Conservation (phyloP, 2,797 vertebrate genomes). For the Glossophaga mutica region DNA sequence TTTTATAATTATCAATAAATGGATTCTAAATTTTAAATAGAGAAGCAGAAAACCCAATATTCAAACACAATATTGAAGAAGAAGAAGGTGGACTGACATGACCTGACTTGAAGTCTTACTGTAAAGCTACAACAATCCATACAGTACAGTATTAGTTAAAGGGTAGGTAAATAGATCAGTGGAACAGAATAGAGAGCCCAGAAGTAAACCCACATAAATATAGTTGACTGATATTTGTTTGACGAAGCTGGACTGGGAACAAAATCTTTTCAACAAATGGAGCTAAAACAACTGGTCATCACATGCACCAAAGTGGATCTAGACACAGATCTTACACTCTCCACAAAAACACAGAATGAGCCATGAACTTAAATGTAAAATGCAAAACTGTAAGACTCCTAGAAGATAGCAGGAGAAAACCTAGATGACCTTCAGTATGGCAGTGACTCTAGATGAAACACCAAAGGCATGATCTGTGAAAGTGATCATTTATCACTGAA, state of each 20-base stretch:
- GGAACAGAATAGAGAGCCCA: background rate
- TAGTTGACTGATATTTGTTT: background rate
- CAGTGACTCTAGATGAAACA: background rate
- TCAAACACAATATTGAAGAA: background rate
- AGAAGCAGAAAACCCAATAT: background rate
- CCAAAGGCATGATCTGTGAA: background rate
- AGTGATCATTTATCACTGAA: background rate
- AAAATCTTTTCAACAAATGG: background rate
- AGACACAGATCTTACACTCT: background rate
- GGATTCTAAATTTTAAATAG: background rate
- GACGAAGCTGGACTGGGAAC: background rate
- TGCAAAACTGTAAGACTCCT: background rate
- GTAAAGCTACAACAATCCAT: background rate
- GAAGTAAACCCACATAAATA: background rate
- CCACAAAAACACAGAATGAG: background rate
- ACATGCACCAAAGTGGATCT: background rate
- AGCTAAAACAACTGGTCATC: background rate
- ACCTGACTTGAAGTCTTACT: background rate
- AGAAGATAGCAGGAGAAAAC: background rate
- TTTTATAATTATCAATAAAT: background rate
- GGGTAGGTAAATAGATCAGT: background rate
- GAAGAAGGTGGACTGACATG: background rate
- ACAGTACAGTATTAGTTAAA: background rate
- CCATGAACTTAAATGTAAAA: background rate
- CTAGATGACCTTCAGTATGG: background rate